Evolutionary conservation across 2,113 vertebrate species (phyloP).

Genomic region (Manacus vitellinus): DNA sequence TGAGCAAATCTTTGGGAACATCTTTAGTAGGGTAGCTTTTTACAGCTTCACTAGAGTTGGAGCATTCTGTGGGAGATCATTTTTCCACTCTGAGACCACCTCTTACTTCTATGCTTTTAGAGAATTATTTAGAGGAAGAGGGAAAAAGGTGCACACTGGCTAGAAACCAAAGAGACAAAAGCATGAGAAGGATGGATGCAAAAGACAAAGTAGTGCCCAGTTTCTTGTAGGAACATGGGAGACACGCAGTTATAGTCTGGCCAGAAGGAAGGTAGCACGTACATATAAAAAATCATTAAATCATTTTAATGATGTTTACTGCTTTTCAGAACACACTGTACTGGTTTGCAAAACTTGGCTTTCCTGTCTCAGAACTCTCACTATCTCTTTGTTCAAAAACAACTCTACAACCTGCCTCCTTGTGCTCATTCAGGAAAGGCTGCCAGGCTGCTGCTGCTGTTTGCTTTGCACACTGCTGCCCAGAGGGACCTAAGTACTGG

Average conservation of each 20-base stretch:
- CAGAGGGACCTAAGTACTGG: background rate
- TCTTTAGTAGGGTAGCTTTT: slow-evolving; percentile 51
- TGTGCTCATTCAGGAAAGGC: background rate
- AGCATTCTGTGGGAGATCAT: background rate
- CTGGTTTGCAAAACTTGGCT: background rate
- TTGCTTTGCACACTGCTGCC: slow-evolving; percentile 51
- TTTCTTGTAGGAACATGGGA: background rate
- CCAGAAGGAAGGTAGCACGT: background rate
- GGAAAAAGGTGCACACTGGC: background rate
- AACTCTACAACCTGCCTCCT: background rate
- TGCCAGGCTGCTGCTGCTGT: slow-evolving; percentile 7
- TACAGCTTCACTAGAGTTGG: background rate
- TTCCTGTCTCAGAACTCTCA: background rate
- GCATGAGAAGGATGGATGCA: background rate
- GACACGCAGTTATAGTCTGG: background rate
- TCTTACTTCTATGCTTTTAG: background rate
- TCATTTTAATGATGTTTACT: background rate
- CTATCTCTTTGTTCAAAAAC: slow-evolving; percentile 5
- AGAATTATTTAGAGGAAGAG: background rate
- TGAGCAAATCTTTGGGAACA: slow-evolving; percentile 51
- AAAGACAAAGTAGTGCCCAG: background rate
- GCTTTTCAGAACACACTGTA: background rate
- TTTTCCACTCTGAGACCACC: background rate
- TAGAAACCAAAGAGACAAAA: background rate
- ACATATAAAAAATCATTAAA: background rate